A percentile compares a stretch with the other conserved stretches of the same genome.
Evolutionary conservation across 2,797 vertebrate species (phyloP).

Genomic region (Pogoniulus pusillus): DNA sequence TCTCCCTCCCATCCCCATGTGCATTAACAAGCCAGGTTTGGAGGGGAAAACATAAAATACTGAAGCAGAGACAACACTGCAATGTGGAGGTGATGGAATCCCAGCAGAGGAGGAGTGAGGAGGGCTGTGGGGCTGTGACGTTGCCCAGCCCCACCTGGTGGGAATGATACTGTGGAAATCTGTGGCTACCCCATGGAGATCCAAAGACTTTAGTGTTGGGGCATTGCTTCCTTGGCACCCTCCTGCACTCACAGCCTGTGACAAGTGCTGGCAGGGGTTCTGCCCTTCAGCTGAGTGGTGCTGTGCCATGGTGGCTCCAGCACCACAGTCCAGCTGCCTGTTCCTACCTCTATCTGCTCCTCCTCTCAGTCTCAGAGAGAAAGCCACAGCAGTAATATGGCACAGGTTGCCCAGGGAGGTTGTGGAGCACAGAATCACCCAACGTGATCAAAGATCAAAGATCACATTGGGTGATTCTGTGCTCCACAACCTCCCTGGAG

Average conservation of each 20-base stretch:
- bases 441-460: no score
- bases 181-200: fast-evolving
- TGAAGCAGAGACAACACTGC: background rate
- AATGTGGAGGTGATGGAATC: background rate
- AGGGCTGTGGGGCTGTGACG: background rate
- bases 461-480: no score
- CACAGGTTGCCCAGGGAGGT: no score
- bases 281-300: background rate
- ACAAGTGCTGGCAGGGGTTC: background rate
- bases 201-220: background rate
- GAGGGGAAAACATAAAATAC: background rate
- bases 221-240: background rate
- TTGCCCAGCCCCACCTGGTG: background rate
- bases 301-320: background rate
- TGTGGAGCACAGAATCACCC: no score
- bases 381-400: background rate
- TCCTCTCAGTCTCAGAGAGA: background rate
- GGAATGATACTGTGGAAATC: background rate
- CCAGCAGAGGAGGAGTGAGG: background rate
- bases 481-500: no score
- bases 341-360: background rate
- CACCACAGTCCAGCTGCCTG: background rate
- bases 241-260: background rate
- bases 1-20: background rate
- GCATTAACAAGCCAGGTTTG: background rate